Percentiles rank a stretch among this genome's conserved stretches.
Evolutionary conservation across 2,888 invertebrate genomes (phyloP).

Genomic region (Metacarcinus magister): DNA sequence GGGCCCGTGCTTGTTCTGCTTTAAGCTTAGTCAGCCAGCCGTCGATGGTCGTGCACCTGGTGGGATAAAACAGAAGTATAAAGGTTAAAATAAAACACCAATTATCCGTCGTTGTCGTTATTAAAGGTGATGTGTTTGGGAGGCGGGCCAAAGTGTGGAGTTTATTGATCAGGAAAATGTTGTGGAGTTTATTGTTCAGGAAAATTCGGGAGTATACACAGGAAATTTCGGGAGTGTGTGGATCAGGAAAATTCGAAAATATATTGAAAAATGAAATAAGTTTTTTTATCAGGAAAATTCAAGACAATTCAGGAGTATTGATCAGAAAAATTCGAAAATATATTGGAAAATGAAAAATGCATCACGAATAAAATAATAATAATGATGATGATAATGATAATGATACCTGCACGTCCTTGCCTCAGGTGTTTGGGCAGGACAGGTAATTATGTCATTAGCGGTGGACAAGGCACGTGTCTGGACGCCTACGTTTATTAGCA

Average conservation of each 20-base stretch:
- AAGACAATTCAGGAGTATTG: no score
- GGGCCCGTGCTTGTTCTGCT: neutral
- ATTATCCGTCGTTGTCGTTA: no score
- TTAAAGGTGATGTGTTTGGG: no score
- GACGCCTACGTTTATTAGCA: neutral
- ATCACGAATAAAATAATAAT: neutral
- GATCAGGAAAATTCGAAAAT: neutral
- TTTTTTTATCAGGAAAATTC: neutral
- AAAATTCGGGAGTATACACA: no score
- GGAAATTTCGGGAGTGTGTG: no score
- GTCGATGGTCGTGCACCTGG: no score
- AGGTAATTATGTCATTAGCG: neutral
- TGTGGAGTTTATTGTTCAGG: no score
- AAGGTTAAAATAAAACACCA: no score
- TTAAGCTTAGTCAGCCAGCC: no score
- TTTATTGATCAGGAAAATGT: no score
- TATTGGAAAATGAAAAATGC: neutral
- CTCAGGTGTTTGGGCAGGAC: neutral
- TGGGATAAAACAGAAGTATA: no score
- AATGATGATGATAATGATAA: neutral
- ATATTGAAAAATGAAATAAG: neutral
- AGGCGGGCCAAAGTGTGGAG: no score
- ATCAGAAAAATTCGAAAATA: neutral
- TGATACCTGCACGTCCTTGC: neutral
- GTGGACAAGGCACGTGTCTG: neutral